Percentiles rank a stretch among this genome's conserved stretches.
These are phyloP conservation scores for Trachymyrmex septentrionalis DNA, from an alignment of 1,140 invertebrate genomes.

Conservation along the genomic window DNA sequence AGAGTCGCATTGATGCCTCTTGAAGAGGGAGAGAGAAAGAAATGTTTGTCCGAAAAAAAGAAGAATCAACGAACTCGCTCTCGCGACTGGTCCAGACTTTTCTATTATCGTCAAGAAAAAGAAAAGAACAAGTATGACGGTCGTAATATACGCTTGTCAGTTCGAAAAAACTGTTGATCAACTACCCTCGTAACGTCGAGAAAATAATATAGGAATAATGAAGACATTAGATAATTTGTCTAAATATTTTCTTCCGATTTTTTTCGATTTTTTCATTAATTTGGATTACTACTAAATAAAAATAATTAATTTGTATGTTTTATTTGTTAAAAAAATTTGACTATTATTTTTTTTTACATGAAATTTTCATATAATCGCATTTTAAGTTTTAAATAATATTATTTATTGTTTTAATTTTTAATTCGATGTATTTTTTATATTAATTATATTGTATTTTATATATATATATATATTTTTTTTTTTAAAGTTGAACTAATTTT, in stretches of 20 bases:
- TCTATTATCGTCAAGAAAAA: constrained; percentile 42
- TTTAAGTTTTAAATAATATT: neutral
- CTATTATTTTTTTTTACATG: neutral
- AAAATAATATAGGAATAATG: constrained; percentile 16
- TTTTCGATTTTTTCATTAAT: neutral
- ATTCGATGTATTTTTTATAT: neutral
- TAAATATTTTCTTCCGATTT: neutral
- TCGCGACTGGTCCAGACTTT: constrained; percentile 67
- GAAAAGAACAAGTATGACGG: constrained; percentile 19
- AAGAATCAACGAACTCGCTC: constrained; percentile 73
- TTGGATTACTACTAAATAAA: neutral
- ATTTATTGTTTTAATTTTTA: neutral
- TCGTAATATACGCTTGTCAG: neutral
- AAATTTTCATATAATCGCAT: neutral
- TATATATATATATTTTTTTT: too few species aligned
- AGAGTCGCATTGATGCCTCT: constrained; percentile 67
- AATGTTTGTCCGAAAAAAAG: constrained; percentile 27
- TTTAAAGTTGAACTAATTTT: neutral
- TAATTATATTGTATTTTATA: neutral
- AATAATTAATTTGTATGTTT: neutral
- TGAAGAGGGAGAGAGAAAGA: constrained; percentile 47
- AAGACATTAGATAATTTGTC: neutral
- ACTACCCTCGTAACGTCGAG: constrained; percentile 12
- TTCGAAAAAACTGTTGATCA: constrained; percentile 50
- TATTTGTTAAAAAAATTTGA: neutral